Evolutionary conservation across 2,797 vertebrate genomes (phyloP).

Genomic region (Ara ararauna): DNA sequence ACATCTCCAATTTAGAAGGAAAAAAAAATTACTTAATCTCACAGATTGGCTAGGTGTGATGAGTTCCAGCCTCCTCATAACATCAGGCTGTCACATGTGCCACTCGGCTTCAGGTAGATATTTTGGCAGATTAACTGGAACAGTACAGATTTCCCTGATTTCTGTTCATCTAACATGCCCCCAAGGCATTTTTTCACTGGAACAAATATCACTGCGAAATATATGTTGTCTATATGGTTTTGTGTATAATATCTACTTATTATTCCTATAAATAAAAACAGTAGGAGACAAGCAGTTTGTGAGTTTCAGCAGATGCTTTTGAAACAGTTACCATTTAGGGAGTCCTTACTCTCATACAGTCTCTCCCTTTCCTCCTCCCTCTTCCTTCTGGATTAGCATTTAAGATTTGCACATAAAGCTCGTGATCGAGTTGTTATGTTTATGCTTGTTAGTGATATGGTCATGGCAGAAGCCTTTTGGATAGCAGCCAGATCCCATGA

Average conservation of each 20-base stretch:
- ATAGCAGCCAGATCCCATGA: conserved; percentile 25
- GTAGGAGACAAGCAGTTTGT: background rate
- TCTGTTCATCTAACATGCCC: background rate
- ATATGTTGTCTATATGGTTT: background rate
- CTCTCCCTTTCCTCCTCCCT: background rate
- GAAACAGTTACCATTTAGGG: background rate
- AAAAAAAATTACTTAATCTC: background rate
- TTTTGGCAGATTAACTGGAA: background rate
- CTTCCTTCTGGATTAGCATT: background rate
- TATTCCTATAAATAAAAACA: background rate
- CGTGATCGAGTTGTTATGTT: background rate
- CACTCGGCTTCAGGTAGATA: background rate
- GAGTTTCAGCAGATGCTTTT: background rate
- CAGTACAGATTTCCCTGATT: background rate
- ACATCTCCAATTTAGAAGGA: background rate
- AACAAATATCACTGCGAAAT: background rate
- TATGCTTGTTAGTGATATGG: background rate
- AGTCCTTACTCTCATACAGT: background rate
- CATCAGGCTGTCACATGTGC: rapidly evolving
- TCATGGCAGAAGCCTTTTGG: background rate
- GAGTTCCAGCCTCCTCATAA: background rate
- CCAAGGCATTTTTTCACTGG: background rate
- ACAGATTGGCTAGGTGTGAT: background rate
- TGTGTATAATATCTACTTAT: background rate
- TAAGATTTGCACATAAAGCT: background rate